A percentile compares a stretch with the other conserved stretches of the same genome.
Conservation (phyloP, 2,113 vertebrate species). For the Cnemophilus loriae region DNA sequence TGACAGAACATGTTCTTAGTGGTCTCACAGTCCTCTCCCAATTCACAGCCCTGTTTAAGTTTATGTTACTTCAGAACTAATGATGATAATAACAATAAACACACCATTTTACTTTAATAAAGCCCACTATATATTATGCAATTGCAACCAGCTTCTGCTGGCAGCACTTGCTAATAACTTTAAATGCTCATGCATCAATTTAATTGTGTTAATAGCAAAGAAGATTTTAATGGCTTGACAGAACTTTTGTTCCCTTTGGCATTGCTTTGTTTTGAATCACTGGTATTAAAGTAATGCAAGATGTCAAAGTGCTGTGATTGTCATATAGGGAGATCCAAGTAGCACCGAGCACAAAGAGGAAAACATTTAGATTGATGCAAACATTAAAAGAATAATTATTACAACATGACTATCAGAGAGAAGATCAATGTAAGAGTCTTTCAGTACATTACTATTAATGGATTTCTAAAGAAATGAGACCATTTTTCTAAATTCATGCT, state of each 20-base stretch:
- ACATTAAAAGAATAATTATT: constrained; percentile 64
- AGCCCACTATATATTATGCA: constrained; percentile 43
- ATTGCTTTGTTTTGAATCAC: constrained; percentile 60
- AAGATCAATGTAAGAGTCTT: constrained; percentile 31
- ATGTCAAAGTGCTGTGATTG: constrained; percentile 66
- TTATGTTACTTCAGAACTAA: constrained; percentile 34
- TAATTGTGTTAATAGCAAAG: constrained; percentile 52
- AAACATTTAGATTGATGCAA: constrained; percentile 67
- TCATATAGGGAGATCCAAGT: constrained; percentile 57
- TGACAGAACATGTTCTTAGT: neutral
- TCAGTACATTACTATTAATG: constrained; percentile 46
- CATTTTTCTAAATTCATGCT: constrained; percentile 40
- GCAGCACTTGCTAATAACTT: constrained; percentile 52
- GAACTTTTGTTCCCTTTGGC: constrained; percentile 63
- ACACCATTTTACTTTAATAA: constrained; percentile 44
- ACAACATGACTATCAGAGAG: constrained; percentile 28
- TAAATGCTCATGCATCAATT: constrained; percentile 49
- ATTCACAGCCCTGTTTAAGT: constrained; percentile 5
- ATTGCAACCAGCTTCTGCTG: constrained; percentile 38
- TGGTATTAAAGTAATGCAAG: constrained; percentile 60
- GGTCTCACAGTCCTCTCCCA: neutral
- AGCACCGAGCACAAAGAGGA: constrained; percentile 44
- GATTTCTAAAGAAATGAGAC: constrained; percentile 25
- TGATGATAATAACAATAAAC: constrained; percentile 50
- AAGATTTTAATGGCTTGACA: constrained; percentile 53